phyloP scores from a whole-genome alignment of 2,888 invertebrate species.

The Drosophila fungiperda region DNA sequence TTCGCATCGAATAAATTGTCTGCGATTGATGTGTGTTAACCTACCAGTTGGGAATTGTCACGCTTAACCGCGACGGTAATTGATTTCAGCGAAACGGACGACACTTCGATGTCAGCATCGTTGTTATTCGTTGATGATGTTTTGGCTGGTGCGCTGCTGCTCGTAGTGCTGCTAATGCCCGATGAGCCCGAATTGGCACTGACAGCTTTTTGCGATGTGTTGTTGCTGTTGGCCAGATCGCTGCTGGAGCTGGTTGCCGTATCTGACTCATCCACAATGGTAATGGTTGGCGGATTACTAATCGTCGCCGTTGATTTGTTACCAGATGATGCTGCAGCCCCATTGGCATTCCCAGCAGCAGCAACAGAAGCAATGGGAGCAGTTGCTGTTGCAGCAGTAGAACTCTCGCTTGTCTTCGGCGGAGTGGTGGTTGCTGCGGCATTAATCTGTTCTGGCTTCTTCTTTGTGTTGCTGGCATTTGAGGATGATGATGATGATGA shows the following conservation, averaged over 20 bases:
- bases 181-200: constrained; percentile 19
- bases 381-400: background rate
- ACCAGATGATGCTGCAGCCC: constrained; percentile 1
- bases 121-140: constrained; percentile 40
- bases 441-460: constrained; percentile 52
- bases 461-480: constrained; percentile 21
- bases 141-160: constrained; percentile 47
- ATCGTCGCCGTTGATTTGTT: constrained; percentile 37
- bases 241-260: constrained; percentile 66
- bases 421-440: constrained; percentile 8
- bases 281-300: constrained; percentile 59
- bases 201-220: constrained; percentile 23
- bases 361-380: background rate
- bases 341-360: constrained; percentile 11
- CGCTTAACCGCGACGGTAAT: constrained; percentile 28
- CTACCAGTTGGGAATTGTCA: constrained; percentile 47
- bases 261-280: constrained; percentile 85
- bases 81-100: constrained; percentile 40
- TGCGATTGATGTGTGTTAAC: background rate
- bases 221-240: constrained; percentile 47
- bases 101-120: constrained; percentile 47
- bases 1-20: background rate
- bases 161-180: constrained; percentile 26
- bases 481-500: background rate
- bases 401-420: constrained; percentile 19